Evolutionary conservation across 2,113 vertebrate genomes (phyloP).

Genomic region (Vidua chalybeata): DNA sequence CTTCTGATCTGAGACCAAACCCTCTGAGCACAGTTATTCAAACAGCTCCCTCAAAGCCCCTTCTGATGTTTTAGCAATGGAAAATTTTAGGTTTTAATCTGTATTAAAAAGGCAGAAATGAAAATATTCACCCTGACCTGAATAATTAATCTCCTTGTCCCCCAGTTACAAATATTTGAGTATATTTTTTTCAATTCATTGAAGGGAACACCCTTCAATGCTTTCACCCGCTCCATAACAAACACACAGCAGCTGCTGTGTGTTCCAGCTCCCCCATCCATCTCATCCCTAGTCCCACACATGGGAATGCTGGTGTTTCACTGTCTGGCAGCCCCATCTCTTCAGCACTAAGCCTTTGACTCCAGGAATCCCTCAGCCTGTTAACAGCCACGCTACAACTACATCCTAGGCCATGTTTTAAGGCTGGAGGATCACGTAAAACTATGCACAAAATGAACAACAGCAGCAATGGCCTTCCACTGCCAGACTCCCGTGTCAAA

Average conservation of each 20-base stretch:
- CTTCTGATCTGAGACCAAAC: background rate
- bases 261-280: background rate
- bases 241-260: background rate
- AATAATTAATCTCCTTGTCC: background rate
- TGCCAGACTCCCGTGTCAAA: accelerated
- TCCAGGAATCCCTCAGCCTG: background rate
- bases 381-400: accelerated
- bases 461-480: background rate
- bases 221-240: background rate
- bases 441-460: background rate
- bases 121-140: background rate
- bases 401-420: background rate
- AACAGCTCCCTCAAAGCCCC: background rate
- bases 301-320: accelerated
- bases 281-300: accelerated
- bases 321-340: background rate
- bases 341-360: background rate
- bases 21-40: background rate
- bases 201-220: background rate
- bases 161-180: background rate
- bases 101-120: background rate
- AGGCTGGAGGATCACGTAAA: background rate
- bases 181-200: background rate
- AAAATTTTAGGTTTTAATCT: background rate
- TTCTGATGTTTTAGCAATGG: background rate